These are phyloP conservation scores for Xiphias gladius DNA, from an alignment of 2,113 vertebrate genomes.

Conservation along the genomic window DNA sequence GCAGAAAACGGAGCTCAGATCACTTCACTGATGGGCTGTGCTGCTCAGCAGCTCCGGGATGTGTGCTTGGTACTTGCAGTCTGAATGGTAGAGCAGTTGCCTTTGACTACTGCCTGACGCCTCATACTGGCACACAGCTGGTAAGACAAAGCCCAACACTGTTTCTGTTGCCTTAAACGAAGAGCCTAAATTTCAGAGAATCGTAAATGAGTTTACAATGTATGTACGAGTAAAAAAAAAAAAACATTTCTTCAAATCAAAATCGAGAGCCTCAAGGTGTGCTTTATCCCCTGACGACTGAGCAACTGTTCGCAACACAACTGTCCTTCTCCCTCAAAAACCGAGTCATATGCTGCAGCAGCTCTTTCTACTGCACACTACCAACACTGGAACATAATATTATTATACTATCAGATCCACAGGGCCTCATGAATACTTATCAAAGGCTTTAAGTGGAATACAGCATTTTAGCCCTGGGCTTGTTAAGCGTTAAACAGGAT, in stretches of 20 bases:
- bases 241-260: not conserved
- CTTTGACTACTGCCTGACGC: not conserved
- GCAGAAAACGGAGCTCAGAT: conserved; percentile 7
- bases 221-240: not conserved
- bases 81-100: not conserved
- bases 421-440: conserved; percentile 23
- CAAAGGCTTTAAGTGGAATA: conserved; percentile 18
- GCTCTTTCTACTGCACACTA: too few relatives aligned
- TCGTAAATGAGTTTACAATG: not conserved
- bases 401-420: not conserved
- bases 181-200: not conserved
- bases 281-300: not conserved
- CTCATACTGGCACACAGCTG: not conserved
- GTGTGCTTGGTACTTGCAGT: not conserved
- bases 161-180: not conserved
- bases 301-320: fast-evolving
- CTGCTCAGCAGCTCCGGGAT: not conserved
- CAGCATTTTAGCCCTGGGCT: not conserved
- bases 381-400: not conserved
- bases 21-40: not conserved
- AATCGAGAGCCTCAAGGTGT: not conserved
- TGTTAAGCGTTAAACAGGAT: conserved; percentile 35
- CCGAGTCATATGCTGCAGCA: not conserved
- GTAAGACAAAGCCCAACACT: not conserved
- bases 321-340: not conserved